These are phyloP conservation scores for Platichthys stellatus DNA, from an alignment of 2,113 vertebrate species.

Conservation along the genomic window DNA sequence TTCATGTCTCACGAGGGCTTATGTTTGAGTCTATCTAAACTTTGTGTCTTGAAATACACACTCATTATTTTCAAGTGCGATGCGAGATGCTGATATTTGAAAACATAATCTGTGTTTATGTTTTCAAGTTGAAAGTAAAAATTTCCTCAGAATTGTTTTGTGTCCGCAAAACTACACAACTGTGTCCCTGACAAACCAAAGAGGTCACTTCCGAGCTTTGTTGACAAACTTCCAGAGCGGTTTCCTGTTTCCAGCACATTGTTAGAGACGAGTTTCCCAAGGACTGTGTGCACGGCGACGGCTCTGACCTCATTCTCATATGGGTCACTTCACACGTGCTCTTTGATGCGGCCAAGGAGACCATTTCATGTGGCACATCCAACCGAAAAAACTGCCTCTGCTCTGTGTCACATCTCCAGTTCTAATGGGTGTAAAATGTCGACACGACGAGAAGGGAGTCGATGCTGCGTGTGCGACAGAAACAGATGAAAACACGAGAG, in stretches of 20 bases:
- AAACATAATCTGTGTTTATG: conserved; percentile 34
- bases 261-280: conserved; percentile 57
- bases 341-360: conserved; percentile 16
- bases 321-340: conserved; percentile 38
- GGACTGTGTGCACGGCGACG: conserved; percentile 17
- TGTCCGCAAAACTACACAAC: conserved; percentile 20
- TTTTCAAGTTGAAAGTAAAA: conserved; percentile 29
- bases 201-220: conserved; percentile 76
- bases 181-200: conserved; percentile 34
- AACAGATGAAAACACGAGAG: neutral
- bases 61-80: neutral
- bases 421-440: neutral
- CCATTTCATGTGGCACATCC: conserved; percentile 5
- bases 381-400: neutral
- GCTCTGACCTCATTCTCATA: conserved; percentile 40
- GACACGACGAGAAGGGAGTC: neutral
- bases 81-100: conserved; percentile 3
- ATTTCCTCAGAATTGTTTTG: conserved; percentile 37
- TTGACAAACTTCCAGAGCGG: conserved; percentile 68
- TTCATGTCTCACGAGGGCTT: too few relatives aligned
- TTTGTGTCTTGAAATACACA: neutral
- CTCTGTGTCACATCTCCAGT: neutral
- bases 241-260: conserved; percentile 71
- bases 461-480: neutral
- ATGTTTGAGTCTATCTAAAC: neutral